Conservation (phyloP, 2,888 invertebrate genomes). For the Plebejus melissa region DNA sequence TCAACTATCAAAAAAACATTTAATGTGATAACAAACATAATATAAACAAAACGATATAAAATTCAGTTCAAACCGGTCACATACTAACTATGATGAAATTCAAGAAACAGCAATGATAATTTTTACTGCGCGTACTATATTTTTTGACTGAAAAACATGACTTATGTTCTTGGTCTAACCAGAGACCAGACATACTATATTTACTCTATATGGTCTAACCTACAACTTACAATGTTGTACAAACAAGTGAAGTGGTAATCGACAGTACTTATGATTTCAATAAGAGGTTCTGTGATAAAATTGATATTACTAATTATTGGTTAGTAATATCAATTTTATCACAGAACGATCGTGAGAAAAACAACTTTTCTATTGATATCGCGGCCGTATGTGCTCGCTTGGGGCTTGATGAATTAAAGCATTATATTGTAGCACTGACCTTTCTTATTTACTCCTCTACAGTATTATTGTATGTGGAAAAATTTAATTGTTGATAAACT, state of each 20-base stretch:
- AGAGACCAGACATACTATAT: no score
- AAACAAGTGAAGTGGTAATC: not conserved
- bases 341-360: no score
- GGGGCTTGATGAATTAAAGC: not conserved
- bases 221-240: constrained; percentile 2
- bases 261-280: constrained; percentile 17
- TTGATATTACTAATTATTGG: not conserved
- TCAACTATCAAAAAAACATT: not conserved
- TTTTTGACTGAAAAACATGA: not conserved
- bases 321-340: not conserved
- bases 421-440: constrained; percentile 17
- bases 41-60: not conserved
- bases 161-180: not conserved
- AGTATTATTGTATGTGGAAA: not conserved
- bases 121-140: not conserved
- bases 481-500: not conserved
- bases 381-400: no score
- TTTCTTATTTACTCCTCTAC: constrained; percentile 15
- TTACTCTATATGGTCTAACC: not conserved
- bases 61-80: not conserved
- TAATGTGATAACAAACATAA: not conserved
- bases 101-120: not conserved
- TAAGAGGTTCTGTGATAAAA: constrained; percentile 9
- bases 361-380: no score
- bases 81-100: not conserved